Conservation (phyloP, 1,140 invertebrate genomes). For the Monomorium pharaonis region DNA sequence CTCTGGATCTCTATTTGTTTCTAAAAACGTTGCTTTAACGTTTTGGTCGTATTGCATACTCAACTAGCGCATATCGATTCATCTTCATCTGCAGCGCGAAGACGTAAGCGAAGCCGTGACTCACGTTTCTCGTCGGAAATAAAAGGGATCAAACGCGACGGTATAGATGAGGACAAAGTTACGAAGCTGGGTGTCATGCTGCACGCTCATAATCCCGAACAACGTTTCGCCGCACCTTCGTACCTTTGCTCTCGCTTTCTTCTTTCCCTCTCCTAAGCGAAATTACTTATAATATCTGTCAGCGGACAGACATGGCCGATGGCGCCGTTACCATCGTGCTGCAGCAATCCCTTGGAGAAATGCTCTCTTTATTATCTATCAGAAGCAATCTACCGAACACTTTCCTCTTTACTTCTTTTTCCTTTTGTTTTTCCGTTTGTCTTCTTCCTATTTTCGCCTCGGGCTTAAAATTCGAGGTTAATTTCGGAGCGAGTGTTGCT, state of each 20-base stretch:
- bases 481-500: constrained; percentile 33
- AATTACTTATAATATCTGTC: constrained; percentile 79
- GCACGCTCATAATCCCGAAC: constrained; percentile 73
- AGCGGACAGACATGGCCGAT: constrained; percentile 64
- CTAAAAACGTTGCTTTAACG: not conserved
- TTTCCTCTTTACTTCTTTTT: constrained; percentile 49
- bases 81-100: not conserved
- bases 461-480: constrained; percentile 42
- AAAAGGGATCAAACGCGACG: constrained; percentile 55
- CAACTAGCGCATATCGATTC: not conserved
- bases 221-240: constrained; percentile 44
- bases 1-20: not conserved
- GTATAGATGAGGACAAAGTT: constrained; percentile 64
- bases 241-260: constrained; percentile 34
- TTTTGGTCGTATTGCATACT: not conserved
- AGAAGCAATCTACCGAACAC: constrained; percentile 74
- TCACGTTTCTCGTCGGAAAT: constrained; percentile 37
- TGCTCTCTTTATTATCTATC: constrained; percentile 80
- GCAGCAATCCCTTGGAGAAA: constrained; percentile 74
- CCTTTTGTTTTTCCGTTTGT: constrained; percentile 32
- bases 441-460: constrained; percentile 26
- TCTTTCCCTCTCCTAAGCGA: constrained; percentile 57
- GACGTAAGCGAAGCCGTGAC: not conserved
- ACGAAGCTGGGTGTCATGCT: constrained; percentile 72
- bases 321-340: constrained; percentile 60